Percentiles rank a stretch among this genome's conserved stretches.
Evolutionary conservation across 1,140 invertebrate species (phyloP).

Genomic region (Arion vulgaris): DNA sequence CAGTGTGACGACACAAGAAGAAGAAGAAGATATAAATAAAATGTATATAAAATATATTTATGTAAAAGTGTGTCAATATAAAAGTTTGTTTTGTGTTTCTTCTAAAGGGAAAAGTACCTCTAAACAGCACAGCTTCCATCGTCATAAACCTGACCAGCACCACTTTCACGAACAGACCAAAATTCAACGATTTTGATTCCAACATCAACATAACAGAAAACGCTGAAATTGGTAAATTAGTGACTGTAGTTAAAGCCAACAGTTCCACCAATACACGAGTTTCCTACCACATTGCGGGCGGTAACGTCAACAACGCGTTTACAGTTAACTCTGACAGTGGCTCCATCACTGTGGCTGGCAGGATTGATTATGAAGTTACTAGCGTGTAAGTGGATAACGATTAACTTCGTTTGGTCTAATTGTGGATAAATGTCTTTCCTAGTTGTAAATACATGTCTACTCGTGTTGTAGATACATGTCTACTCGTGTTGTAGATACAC

Average conservation of each 20-base stretch:
- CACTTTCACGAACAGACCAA: conserved; percentile 38
- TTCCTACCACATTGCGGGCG: conserved; percentile 88
- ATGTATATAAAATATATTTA: no score
- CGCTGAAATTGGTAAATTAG: conserved; percentile 57
- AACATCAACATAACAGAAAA: conserved; percentile 53
- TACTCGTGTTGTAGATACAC: no score
- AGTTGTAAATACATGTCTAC: no score
- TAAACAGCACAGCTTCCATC: conserved; percentile 48
- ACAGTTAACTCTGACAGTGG: conserved; percentile 81
- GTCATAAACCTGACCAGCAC: conserved; percentile 44
- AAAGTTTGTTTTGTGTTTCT: no score
- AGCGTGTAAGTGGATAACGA: conserved; percentile 18
- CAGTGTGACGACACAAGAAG: no score
- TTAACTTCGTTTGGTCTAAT: no score
- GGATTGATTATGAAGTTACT: conserved; percentile 86
- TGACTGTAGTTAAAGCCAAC: conserved; percentile 71
- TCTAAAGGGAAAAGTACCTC: conserved; percentile 48
- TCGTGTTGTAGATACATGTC: no score
- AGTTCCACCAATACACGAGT: conserved; percentile 79
- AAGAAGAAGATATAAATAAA: no score
- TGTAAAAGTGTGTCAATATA: no score
- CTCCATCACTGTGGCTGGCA: conserved; percentile 83
- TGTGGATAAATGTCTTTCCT: no score
- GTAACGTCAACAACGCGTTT: conserved; percentile 89
- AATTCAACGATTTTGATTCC: conserved; percentile 43